Percentiles rank a stretch among this genome's conserved stretches.
Conservation (phyloP, 2,113 vertebrate species). For the Dolichotis patagonum region DNA sequence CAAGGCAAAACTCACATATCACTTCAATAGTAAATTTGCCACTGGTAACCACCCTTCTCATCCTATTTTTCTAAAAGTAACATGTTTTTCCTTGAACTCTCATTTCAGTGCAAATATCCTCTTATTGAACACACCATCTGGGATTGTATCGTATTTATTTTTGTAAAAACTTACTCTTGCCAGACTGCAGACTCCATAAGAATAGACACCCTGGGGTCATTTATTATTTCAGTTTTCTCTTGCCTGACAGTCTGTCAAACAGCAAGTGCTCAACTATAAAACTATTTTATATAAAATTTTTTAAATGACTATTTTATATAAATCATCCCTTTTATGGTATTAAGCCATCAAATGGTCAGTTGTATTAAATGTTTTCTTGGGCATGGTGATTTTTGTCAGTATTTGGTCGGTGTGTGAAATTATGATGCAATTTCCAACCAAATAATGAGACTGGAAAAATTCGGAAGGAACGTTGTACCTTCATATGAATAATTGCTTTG, state of each 20-base stretch:
- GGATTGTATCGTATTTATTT: background rate
- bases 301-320: background rate
- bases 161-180: background rate
- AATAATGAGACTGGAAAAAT: background rate
- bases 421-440: background rate
- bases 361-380: background rate
- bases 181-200: background rate
- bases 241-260: background rate
- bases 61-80: background rate
- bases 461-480: background rate
- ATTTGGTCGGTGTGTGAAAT: background rate
- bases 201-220: background rate
- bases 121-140: background rate
- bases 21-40: background rate
- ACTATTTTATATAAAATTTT: background rate
- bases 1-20: background rate
- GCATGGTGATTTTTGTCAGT: background rate
- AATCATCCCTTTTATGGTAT: background rate
- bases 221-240: background rate
- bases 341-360: background rate
- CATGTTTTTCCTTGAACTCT: background rate
- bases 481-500: background rate
- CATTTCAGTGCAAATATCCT: background rate
- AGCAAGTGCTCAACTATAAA: background rate
- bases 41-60: background rate